Evolutionary conservation across 2,888 invertebrate species (phyloP), one percentile per base, ranked within the genome.

Genomic region (Horisme vitalbata): DNA sequence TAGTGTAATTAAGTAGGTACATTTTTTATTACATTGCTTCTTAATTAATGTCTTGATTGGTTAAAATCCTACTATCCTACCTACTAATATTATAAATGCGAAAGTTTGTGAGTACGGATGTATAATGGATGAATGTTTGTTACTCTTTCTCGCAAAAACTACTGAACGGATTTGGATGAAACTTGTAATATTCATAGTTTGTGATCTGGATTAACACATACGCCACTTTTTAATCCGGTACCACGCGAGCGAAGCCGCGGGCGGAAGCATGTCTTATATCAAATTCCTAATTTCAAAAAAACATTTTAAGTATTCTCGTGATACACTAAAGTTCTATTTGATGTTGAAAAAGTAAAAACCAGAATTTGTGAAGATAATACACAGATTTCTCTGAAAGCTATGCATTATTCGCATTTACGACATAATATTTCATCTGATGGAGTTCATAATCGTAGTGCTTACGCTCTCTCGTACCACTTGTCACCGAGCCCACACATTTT

Each of bases 401-500:
- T 37, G 30, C 43, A 45, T 51, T 45, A 51, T 43, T 43, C 33
- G 46, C 32, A 24, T 46, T 52, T 31, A 45, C 52, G 15, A n/a
- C 13, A 13, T 47, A 21, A 52, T 48, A 52, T 58, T 52, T 61
- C 47, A 61, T 53, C 35, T 46, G 27, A 13, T 51, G 35, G 26
- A 54, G 63, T 61, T 64, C 65, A 69, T 64, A 69, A 71, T 71
- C 64, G 61, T 52, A 52, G 58, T 61, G 56, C 75, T 75, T 68
- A 76, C 76, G 68, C 68, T 52, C 51, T 54, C 59, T 53, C 58
- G 56, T 50, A 57, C 58, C 61, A 68, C 71, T 65, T 71, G 70
- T 71, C 65, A 58, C 44, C 26, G 45, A 49, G 55, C 71, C 70
- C 70, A 71, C 70, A 65, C 68, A 55, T 59, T 61, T 63, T 61